A percentile compares a stretch with the other conserved stretches of the same genome.
Conservation (phyloP, 2,797 vertebrate genomes). For the Oreochromis grahami region DNA sequence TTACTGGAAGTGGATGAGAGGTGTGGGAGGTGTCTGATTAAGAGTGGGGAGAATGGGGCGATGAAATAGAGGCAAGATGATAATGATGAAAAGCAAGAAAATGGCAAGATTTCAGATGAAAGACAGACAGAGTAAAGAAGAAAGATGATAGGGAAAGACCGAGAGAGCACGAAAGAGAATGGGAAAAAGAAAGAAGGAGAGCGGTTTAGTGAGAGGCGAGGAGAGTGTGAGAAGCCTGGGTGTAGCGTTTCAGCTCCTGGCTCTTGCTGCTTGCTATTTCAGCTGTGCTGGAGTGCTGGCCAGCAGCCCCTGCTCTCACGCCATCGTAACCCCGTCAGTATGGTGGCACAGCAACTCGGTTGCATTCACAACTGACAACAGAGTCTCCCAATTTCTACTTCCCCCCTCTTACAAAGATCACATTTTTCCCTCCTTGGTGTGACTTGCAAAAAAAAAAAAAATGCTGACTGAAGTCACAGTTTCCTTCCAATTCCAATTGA, state of each 20-base stretch:
- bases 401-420: background rate
- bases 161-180: background rate
- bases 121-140: constrained; percentile 4
- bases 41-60: background rate
- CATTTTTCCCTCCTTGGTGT: background rate
- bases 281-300: constrained; percentile 71
- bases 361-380: constrained; percentile 13
- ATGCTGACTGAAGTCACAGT: background rate
- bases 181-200: background rate
- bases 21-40: constrained; percentile 30
- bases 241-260: constrained; percentile 72
- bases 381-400: background rate
- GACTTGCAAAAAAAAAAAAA: background rate
- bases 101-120: constrained; percentile 44
- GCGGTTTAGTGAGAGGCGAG: background rate
- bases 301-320: constrained; percentile 74
- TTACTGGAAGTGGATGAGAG: constrained; percentile 1
- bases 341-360: constrained; percentile 26
- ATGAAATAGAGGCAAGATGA: background rate
- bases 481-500: background rate
- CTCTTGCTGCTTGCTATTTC: constrained; percentile 71
- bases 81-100: constrained; percentile 22
- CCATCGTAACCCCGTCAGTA: constrained; percentile 63
- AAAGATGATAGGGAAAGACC: constrained; percentile 10
- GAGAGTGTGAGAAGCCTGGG: constrained; percentile 34